phyloP scores from a whole-genome alignment of 2,113 vertebrate species.

The Megaceryle maxima region DNA sequence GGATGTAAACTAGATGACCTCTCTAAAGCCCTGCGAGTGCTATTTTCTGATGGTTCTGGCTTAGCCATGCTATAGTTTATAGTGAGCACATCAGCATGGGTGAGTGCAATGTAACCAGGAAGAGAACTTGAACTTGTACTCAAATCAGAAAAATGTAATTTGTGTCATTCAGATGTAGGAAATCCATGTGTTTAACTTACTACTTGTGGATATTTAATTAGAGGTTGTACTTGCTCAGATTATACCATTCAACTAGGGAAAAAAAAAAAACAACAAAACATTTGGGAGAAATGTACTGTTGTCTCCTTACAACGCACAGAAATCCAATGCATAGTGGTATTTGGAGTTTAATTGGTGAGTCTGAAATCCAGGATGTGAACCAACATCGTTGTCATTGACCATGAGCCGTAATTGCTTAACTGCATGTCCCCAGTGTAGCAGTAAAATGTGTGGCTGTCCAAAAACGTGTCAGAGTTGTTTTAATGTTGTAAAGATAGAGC shows the following conservation, averaged over 20 bases:
- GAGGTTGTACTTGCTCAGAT: neutral
- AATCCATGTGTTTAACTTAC: neutral
- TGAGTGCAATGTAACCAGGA: neutral
- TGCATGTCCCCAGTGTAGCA: neutral
- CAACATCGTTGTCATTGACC: neutral
- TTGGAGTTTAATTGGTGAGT: neutral
- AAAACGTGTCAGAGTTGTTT: accelerated
- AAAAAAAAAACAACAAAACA: neutral
- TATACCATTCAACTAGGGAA: neutral
- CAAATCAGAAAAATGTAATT: neutral
- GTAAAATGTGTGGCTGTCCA: neutral
- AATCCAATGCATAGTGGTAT: neutral
- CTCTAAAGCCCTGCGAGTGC: neutral
- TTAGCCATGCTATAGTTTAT: neutral
- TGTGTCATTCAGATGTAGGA: neutral
- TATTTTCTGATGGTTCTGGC: neutral
- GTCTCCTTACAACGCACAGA: neutral
- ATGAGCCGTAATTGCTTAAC: neutral
- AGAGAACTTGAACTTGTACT: neutral
- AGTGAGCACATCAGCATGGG: neutral
- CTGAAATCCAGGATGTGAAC: neutral
- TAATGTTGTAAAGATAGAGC: neutral
- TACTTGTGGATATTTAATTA: neutral
- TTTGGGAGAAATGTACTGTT: neutral
- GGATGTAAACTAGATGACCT: neutral